Conservation (phyloP, 2,797 vertebrate genomes). For the Bradypodion ventrale region DNA sequence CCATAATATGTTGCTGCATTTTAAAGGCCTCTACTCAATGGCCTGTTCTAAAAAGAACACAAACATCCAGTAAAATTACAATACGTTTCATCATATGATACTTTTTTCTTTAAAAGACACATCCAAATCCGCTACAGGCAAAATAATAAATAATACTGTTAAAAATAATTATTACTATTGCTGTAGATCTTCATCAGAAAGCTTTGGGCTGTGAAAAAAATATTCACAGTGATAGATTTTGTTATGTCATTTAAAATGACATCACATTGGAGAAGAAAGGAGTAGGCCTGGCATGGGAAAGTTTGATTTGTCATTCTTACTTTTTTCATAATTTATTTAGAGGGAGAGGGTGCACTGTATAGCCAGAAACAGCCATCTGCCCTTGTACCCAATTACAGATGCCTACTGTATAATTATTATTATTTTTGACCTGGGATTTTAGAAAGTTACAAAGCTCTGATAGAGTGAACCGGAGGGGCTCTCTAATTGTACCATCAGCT, state of each 20-base stretch:
- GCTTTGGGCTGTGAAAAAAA: constrained; percentile 36
- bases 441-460: too few relatives aligned
- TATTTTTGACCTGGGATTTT: too few relatives aligned
- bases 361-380: too few relatives aligned
- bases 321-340: too few relatives aligned
- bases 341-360: too few relatives aligned
- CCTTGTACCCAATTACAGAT: too few relatives aligned
- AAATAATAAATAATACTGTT: constrained; percentile 27
- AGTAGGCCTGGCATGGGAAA: background rate
- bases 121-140: background rate
- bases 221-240: constrained; percentile 41
- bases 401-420: too few relatives aligned
- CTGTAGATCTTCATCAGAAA: constrained; percentile 33
- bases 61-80: constrained; percentile 23
- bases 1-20: background rate
- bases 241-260: constrained; percentile 44
- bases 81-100: constrained; percentile 1
- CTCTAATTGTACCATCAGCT: too few relatives aligned
- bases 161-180: constrained; percentile 24
- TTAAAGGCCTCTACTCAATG: background rate
- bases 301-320: too few relatives aligned
- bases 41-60: background rate
- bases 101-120: constrained; percentile 25
- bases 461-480: too few relatives aligned
- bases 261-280: constrained; percentile 33